Evolutionary conservation across 2,797 vertebrate species (phyloP).

Genomic region (Semaprochilodus insignis): DNA sequence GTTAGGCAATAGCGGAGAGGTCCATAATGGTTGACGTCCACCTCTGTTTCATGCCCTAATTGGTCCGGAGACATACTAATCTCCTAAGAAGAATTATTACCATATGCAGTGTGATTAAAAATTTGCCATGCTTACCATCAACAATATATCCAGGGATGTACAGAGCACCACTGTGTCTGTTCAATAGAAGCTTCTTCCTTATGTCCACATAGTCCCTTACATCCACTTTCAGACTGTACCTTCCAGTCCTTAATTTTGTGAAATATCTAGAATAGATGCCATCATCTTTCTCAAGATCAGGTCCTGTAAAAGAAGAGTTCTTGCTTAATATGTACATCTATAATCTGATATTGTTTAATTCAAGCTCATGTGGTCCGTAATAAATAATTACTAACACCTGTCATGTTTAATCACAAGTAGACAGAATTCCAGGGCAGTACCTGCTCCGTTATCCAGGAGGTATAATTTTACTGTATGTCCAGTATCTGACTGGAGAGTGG

Average conservation of each 20-base stretch:
- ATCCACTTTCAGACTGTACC: conserved; percentile 69
- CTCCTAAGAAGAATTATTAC: neutral
- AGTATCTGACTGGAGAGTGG: conserved; percentile 66
- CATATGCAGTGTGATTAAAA: neutral
- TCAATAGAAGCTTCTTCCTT: neutral
- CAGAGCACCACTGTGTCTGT: conserved; percentile 41
- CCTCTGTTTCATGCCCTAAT: no score
- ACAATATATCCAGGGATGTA: conserved; percentile 65
- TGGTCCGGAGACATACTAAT: neutral
- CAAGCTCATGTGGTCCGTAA: neutral
- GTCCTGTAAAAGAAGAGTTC: conserved; percentile 59
- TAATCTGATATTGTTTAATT: neutral
- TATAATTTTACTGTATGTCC: conserved; percentile 58
- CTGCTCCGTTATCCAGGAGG: conserved; percentile 76
- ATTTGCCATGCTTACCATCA: conserved; percentile 64
- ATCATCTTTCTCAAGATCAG: conserved; percentile 71
- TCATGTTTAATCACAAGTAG: conserved; percentile 44
- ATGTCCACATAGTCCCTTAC: conserved; percentile 46
- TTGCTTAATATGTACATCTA: neutral
- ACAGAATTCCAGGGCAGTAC: conserved; percentile 58
- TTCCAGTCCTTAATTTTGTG: conserved; percentile 67
- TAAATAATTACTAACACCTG: neutral
- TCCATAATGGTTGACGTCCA: no score
- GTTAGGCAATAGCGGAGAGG: no score
- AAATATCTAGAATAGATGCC: conserved; percentile 77